Evolutionary conservation across 1,140 invertebrate genomes (phyloP), one percentile per base, ranked within the genome.

Genomic region (Drosophila mojavensis): DNA sequence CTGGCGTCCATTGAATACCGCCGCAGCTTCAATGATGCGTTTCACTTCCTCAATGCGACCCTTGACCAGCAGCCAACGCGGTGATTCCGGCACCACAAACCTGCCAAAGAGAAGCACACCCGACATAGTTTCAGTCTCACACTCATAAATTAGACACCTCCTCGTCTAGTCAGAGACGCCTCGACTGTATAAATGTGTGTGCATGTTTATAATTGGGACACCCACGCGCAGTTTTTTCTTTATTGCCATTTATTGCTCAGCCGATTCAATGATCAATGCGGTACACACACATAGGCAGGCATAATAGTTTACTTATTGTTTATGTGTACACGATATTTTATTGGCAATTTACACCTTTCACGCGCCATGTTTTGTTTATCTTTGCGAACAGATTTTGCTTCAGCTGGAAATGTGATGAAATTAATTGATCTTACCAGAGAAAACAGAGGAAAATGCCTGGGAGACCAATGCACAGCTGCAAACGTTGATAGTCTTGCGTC

Each of bases 21-120:
- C 95, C 3, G 96, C 96, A 75, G 94, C 93, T 84, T 95, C 92
- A 53, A 98, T 91, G 62, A 97, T 95, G 48, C 90, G 91, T 71
- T 95, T 94, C 0, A 96, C 96, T 93, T 96, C 95, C 50, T 95
- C 93, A 4, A 94, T 93, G 73, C 94, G 94, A 53, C 96, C 96
- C 89, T 96, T 94, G 26, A 96, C 95, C 30, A 97, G 91, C 17
- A 97, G 92, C 97, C 97, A 98, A 74, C 96, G 94, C 10, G 97
- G 96, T 4, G 97, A 97, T 94, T 97, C 97, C 2, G 97, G 97
- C 24, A 97, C 92, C 17, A 97, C 93, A 93, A 96, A 96, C 94
- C 94, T 95, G 47, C 47, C 13, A 65, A 30, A 65, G 79, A 60
- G 77, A 76, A 55, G 51, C 55, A 60, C 55, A 36, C 9, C 58